These are phyloP conservation scores for Oreohelix idahoensis DNA, from an alignment of 1,140 invertebrate species.

Conservation along the genomic window DNA sequence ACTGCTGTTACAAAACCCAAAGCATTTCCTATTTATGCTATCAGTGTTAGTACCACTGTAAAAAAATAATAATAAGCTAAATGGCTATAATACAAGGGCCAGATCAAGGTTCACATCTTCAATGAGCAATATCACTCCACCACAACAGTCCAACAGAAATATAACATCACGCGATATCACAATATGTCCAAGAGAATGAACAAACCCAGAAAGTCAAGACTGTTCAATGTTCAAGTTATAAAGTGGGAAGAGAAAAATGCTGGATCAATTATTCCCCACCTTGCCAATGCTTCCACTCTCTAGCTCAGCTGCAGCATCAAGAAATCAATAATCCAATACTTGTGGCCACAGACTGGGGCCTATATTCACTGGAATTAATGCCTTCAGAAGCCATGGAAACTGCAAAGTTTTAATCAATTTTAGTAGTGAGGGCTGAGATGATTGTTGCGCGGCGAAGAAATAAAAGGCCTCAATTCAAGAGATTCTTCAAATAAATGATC, in stretches of 20 bases:
- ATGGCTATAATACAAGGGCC: background rate
- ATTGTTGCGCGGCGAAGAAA: background rate
- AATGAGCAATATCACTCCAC: background rate
- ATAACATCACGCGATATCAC: background rate
- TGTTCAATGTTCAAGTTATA: background rate
- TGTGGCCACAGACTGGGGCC: background rate
- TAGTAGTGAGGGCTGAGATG: background rate
- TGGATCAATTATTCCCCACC: background rate
- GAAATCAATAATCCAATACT: conserved; percentile 33
- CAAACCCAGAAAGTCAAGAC: background rate
- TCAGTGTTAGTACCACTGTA: background rate
- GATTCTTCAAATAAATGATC: too few species aligned
- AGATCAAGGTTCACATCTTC: background rate
- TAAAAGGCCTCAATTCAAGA: too few species aligned
- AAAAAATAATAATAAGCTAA: too few species aligned
- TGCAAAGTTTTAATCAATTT: background rate
- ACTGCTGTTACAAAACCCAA: too few species aligned
- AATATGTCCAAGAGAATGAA: background rate
- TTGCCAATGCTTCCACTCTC: background rate
- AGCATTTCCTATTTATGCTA: background rate
- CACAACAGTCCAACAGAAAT: background rate
- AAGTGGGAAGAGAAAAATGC: background rate
- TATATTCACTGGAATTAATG: background rate
- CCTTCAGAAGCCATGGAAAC: background rate
- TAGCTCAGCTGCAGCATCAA: background rate